Evolutionary conservation across 2,888 invertebrate genomes (phyloP), one percentile per base, ranked within the genome.

Genomic region (Polydrusus pterygomalis): DNA sequence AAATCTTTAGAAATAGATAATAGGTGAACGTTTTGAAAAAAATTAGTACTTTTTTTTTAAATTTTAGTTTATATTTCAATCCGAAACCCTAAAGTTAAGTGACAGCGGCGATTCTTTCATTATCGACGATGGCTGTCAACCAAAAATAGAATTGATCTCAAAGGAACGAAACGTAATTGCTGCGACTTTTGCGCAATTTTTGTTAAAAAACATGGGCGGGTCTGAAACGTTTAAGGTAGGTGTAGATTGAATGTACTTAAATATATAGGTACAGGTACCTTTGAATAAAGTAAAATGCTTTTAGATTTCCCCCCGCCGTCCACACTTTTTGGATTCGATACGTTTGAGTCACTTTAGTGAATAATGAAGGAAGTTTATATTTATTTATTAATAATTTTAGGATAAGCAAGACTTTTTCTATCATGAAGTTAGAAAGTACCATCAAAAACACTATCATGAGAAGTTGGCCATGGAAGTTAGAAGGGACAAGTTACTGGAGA

Each of bases 141-240:
- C 96, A 0, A 93, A 93, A 82, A 92, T 97, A 78, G 93, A 94
- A 87, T 89, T 97, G 82, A 92, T 93, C 74, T 94, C 96, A 2
- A 92, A 93, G 79, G 96, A 97, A 87, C 91, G 97, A 2, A 96
- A 97, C 87, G 94, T 97, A 64, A 94, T 97, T 80, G 97, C 96
- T 5, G 97, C 97, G 75, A 96, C 97, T 20, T 97, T 96, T 88
- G 95, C 97, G 0, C 94, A 96, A 85, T 96, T 97, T 86, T 91
- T 97, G 79, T 89, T 97, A 38, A 96, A 96, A 88, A 97, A 97
- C 89, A 97, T 97, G 87, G 97, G 97, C 65, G 97, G 97, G 2
- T 97, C 97, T 58, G 97, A 97, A 88, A 95, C 96, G 11, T 97
- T 98, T 86, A 96, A 96, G 90, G 74, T 75, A 64, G 49, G 30